A percentile compares a stretch with the other conserved stretches of the same genome.
Conservation (phyloP, 2,888 invertebrate species). For the Neocrepidodera transversa region DNA sequence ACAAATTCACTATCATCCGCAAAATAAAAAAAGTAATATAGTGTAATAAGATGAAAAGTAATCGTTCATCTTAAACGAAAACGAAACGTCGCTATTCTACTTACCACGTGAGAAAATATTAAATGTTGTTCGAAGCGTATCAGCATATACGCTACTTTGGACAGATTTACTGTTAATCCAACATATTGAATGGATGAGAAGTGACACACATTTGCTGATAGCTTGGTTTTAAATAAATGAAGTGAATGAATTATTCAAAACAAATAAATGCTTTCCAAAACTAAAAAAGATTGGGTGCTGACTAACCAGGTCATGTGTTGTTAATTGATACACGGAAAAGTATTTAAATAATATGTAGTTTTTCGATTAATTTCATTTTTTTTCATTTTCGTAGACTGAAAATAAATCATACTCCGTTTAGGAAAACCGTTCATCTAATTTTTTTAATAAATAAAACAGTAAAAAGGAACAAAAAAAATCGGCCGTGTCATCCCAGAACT, state of each 20-base stretch:
- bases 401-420: no score
- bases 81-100: slow-evolving; percentile 7
- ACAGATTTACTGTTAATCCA: slow-evolving; percentile 10
- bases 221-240: slow-evolving; percentile 11
- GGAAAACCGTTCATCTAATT: no score
- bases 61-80: slow-evolving; percentile 11
- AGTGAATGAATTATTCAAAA: slow-evolving; percentile 5
- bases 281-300: not conserved
- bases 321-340: no score
- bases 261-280: slow-evolving; percentile 9
- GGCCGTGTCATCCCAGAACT: no score
- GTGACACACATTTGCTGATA: slow-evolving; percentile 9
- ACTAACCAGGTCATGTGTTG: not conserved
- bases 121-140: not conserved
- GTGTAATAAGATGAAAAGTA: slow-evolving; percentile 17
- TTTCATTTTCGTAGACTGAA: no score
- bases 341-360: no score
- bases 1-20: slow-evolving; percentile 20
- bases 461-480: no score
- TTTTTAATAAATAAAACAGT: no score
- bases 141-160: slow-evolving; percentile 11
- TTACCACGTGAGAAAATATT: not conserved
- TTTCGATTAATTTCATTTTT: no score
- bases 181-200: slow-evolving; percentile 6
- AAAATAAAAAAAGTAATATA: slow-evolving; percentile 5